These are phyloP conservation scores for Tachysurus vachellii DNA, from an alignment of 2,113 vertebrate genomes.

Conservation along the genomic window DNA sequence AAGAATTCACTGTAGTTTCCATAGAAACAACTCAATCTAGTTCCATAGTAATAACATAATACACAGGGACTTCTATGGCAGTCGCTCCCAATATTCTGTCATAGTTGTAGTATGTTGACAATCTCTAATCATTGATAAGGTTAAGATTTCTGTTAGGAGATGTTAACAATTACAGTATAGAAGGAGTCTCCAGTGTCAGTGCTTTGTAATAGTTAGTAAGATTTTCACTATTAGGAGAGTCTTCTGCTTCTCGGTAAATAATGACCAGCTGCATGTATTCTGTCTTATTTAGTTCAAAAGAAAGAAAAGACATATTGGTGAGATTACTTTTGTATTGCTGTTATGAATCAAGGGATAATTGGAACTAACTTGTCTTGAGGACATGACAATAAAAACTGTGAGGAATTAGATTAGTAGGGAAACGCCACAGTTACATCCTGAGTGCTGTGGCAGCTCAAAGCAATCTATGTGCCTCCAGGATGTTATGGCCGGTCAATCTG, in stretches of 20 bases:
- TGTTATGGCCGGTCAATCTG: slow-evolving; percentile 47
- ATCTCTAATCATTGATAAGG: too few relatives aligned
- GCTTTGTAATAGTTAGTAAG: neutral
- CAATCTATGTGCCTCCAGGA: slow-evolving; percentile 46
- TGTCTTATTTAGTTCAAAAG: neutral
- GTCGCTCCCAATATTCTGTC: neutral
- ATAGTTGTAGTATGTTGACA: neutral
- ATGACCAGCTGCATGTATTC: neutral
- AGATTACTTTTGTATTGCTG: neutral
- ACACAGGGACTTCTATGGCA: neutral
- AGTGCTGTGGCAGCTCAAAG: slow-evolving; percentile 47
- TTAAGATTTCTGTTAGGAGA: neutral
- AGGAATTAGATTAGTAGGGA: neutral
- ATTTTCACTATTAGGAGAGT: neutral
- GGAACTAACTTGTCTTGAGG: neutral
- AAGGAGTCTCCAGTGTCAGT: neutral
- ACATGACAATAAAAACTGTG: neutral
- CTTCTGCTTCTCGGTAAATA: neutral
- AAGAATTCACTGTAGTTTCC: too few relatives aligned
- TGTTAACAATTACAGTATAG: neutral
- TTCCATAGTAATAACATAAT: neutral
- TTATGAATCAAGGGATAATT: neutral
- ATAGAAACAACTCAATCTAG: too few relatives aligned
- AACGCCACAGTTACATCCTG: slow-evolving; percentile 56
- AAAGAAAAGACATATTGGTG: neutral